Evolutionary conservation across 2,888 invertebrate genomes (phyloP), one percentile per base, ranked within the genome.

Genomic region (Dasypogon diadema): DNA sequence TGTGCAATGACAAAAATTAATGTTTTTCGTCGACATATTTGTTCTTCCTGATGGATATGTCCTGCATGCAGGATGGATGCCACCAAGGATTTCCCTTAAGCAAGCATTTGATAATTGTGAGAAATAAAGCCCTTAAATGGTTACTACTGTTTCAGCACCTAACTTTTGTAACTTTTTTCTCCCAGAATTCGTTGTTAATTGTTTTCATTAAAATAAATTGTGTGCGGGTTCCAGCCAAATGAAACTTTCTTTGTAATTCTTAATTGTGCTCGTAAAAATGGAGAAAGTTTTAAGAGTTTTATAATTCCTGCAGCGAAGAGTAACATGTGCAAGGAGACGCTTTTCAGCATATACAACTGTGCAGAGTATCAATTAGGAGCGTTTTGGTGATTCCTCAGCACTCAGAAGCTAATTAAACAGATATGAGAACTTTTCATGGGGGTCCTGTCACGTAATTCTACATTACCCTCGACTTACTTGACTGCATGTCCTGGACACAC

Each of bases 191-290:
- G 18, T 12, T 42, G 18, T 22, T 63, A 63, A 63, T 63, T 63
- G 42, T 60, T 63, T 63, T 63, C 63, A 63, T 63, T 37, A 63
- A 63, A 63, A 63, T 37, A 65, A 65, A 65, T 48, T 46, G 21
- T 42, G 21, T 22, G 21, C n/a, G 1, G 24, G 22, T 42, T 46
- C n/a, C 14, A 6, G 6, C 5, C 10, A 46, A 6, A 46, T 46
- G 24, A 65, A 65, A 46, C n/a, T 46, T 46, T 14, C 34, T n/a
- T 18, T 5, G 10, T 12, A 24, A 42, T 65, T 46, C 14, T n/a
- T 65, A 8, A 6, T 65, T 34, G 4, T 22, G 16, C 46, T 51
- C 24, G 14, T 37, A 37, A 21, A 46, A 46, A 65, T 14, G 10
- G 18, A 24, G 2, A 46, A 18, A 51, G 6, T 42, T 63, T 63